phyloP scores from a whole-genome alignment of 1,140 invertebrate genomes.

The Cephus cinctus region DNA sequence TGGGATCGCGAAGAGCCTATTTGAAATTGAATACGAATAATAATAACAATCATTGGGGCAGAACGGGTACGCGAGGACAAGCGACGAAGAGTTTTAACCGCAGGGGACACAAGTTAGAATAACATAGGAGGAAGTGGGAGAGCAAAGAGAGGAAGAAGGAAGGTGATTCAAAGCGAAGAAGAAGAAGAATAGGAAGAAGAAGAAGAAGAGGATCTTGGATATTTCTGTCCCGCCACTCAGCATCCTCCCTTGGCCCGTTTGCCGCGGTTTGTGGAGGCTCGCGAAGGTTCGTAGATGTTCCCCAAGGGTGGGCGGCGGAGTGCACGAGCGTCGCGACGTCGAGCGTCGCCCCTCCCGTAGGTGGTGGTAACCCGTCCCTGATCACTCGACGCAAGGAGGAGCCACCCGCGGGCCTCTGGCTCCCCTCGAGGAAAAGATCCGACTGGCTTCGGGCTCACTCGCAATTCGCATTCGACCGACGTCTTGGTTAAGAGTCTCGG shows the following conservation, averaged over 20 bases:
- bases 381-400: conserved; percentile 9
- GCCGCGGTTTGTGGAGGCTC: conserved; percentile 5
- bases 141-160: neutral
- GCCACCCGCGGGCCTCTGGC: conserved; percentile 12
- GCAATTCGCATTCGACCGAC: conserved; percentile 85
- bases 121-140: too few relatives aligned
- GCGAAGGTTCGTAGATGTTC: too few relatives aligned
- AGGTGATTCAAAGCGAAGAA: neutral
- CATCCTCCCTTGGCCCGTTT: conserved; percentile 12
- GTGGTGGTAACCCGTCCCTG: conserved; percentile 2
- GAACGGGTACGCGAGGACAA: too few relatives aligned
- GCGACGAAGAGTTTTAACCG: too few relatives aligned
- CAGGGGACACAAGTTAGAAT: too few relatives aligned
- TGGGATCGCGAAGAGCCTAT: too few relatives aligned
- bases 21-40: too few relatives aligned
- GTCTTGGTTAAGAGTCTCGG: conserved; percentile 82
- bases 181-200: conserved; percentile 5
- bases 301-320: conserved; percentile 3
- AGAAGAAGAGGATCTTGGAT: conserved; percentile 18
- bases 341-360: conserved; percentile 33
- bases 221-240: conserved; percentile 28
- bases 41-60: too few relatives aligned
- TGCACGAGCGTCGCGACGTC: conserved; percentile 36
- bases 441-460: conserved; percentile 57
- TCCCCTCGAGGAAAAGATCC: conserved; percentile 25